Percentiles rank a stretch among this genome's conserved stretches.
phyloP scores from a whole-genome alignment of 2,113 vertebrate genomes.

The Mola mola region DNA sequence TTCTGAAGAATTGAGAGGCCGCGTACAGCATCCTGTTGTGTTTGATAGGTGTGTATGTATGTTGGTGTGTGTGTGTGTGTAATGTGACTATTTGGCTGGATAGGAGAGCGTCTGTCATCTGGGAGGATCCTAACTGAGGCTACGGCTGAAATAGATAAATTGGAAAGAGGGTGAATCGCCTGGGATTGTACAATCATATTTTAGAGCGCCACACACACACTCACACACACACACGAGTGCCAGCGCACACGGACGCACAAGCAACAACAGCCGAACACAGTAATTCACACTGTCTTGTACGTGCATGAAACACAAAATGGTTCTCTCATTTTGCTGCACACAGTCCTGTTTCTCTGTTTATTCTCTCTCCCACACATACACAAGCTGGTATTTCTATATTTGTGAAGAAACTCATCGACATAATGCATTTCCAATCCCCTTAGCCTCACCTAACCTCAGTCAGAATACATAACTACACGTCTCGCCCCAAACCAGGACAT shows the following conservation, averaged over 20 bases:
- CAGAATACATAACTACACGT: no score
- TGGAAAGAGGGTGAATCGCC: conserved; percentile 52
- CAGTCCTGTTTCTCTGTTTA: no score
- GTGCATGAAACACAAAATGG: conserved; percentile 24
- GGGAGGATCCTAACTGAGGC: conserved; percentile 37
- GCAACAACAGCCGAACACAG: neutral
- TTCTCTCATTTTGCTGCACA: neutral
- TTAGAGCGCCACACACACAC: neutral
- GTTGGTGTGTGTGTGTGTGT: conserved; percentile 21
- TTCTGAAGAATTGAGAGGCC: conserved; percentile 49
- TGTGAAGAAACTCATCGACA: no score
- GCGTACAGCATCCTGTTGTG: conserved; percentile 26
- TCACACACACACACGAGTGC: conserved; percentile 3
- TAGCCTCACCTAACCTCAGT: no score
- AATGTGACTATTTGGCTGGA: conserved; percentile 65
- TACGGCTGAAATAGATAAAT: conserved; percentile 52
- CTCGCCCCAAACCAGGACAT: no score
- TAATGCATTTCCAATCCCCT: no score
- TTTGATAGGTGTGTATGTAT: conserved; percentile 17
- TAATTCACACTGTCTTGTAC: conserved; percentile 11
- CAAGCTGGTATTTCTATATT: no score
- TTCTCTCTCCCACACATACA: conserved; percentile 3
- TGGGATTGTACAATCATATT: conserved; percentile 49
- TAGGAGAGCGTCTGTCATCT: conserved; percentile 46
- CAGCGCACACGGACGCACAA: neutral